Base-by-base conservation (phyloP, 2,888 invertebrate species). In the Eupithecia subfuscata region DNA sequence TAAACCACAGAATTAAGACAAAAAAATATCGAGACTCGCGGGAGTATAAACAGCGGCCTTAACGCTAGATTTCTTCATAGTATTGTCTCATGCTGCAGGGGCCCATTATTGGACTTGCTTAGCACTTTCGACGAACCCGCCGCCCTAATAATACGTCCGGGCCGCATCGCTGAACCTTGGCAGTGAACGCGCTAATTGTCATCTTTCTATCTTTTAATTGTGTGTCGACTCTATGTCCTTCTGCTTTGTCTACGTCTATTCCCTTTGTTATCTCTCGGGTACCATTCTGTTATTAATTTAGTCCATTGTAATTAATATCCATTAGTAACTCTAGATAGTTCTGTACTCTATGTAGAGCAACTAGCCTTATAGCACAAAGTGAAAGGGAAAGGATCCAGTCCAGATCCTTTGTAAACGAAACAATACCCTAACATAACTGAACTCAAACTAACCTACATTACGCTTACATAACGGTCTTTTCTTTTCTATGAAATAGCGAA, bases 361-460 rank as follows among this genome's bases (percentile, higher is more conserved):
- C 52, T 7, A 64, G 63, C 60, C 52, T 52, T 30, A 40, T 60
- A 45, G 69, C 16, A 34, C 63, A 64, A 70, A 76, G 74, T 76
- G 74, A 76, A 76, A 73, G 76, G 64, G 74, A 64, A 69, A 63
- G 60, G 40, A 69, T 22, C 52, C 48, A 37, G 48, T 11, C 64
- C 60, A 37, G 48, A 76, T 76, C 69, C 74, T 76, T 74, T 76
- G 65, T 71, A 34, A 52, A 22, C 64, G 69, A 76, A 74, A 76
- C 76, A 76, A 74, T 74, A 45, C 64, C 52, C 71, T 30, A 40
- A n/a, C 60, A 43, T 64, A 56, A 70, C 56, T 22, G 72, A 70
- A 60, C 56, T 6, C 67, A 48, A 69, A 69, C 37, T 76, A 30
- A 76, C 74, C 74, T 76, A 69, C 71, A 74, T 76, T 74, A 74